Conservation (phyloP, 2,888 invertebrate species). For the Trachelus tabidus region DNA sequence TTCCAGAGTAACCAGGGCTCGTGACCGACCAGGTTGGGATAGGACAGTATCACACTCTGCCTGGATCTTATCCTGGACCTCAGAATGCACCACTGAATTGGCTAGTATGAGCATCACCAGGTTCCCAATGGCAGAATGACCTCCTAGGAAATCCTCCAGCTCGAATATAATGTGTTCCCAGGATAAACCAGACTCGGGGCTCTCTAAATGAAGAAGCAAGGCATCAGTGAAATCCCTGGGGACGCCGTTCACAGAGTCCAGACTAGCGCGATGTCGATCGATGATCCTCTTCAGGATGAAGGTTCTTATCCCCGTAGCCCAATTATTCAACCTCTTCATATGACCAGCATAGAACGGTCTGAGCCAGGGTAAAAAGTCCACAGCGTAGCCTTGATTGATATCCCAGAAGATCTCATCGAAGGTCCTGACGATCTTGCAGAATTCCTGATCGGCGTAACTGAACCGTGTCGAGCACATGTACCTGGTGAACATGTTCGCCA, state of each 20-base stretch:
- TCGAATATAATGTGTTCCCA: constrained; percentile 85
- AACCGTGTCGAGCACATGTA: constrained; percentile 89
- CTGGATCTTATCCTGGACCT: constrained; percentile 75
- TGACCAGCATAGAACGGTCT: constrained; percentile 78
- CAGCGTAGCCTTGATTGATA: constrained; percentile 88
- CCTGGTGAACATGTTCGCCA: constrained; percentile 86
- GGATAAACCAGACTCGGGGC: constrained; percentile 74
- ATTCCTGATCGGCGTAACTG: constrained; percentile 76
- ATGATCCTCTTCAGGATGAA: constrained; percentile 81
- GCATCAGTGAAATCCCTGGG: constrained; percentile 86
- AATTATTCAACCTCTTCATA: constrained; percentile 75
- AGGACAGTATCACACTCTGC: constrained; percentile 74
- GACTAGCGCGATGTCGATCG: constrained; percentile 69
- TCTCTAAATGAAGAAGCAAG: constrained; percentile 76
- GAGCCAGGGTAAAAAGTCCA: constrained; percentile 88
- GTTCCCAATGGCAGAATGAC: constrained; percentile 89
- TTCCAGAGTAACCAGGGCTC: constrained; percentile 69
- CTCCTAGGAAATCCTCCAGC: constrained; percentile 88
- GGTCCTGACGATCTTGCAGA: constrained; percentile 74
- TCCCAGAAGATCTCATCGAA: constrained; percentile 94
- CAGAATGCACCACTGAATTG: constrained; percentile 75
- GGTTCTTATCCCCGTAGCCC: constrained; percentile 77
- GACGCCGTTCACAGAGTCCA: constrained; percentile 66
- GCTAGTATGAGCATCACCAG: constrained; percentile 82
- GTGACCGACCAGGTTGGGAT: constrained; percentile 66